Base-by-base conservation (phyloP, 2,113 vertebrate species). In the Cervus canadensis region DNA sequence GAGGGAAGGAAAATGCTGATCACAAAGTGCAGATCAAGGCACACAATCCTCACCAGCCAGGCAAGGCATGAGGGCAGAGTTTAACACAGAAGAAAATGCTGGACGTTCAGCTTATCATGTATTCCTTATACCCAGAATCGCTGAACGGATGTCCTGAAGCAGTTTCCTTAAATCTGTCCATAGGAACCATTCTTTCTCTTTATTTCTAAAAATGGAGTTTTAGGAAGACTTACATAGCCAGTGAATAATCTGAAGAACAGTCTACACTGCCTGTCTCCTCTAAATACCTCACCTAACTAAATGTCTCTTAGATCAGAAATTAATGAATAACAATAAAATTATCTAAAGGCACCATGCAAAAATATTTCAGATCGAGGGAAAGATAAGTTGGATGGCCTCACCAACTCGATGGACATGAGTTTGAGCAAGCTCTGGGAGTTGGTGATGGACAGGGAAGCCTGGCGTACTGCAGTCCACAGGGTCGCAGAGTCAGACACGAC, bases 401-500 rank as follows among this genome's bases (percentile, higher is more conserved):
- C 67, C 67, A 71, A 40, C n/a, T 40, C 19, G 0, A 71, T 71
- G n/a, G n/a, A 71, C n/a, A 40, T 71, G 67, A 71, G n/a, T 71
- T 23, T 71, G 67, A 71, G 19, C 67, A 71, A 40, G n/a, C n/a
- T 71, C n/a, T 21, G 9, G 67, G 64, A 71, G 64, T 71, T 36
- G n/a, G n/a, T 74, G 67, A 23, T 74, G 19, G n/a, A 40, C 19
- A 74, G n/a, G 67, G 67, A 40, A 23, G 67, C 67, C 67, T 74
- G n/a, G n/a, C 10, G 10, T 74, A 36, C n/a, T 74, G 67, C n/a
- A 40, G 5, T 40, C n/a, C n/a, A 23, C 23, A 5, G 19, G 67
- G n/a, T 74, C 19, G 6, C 10, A 74, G 67, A 74, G n/a, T 74
- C 0, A 0, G n/a, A 74, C n/a, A 74, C 0, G 1, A 74, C n/a